Percentiles rank a stretch among this genome's conserved stretches.
phyloP scores from a whole-genome alignment of 2,797 vertebrate species.

The Onychomys leucogaster region DNA sequence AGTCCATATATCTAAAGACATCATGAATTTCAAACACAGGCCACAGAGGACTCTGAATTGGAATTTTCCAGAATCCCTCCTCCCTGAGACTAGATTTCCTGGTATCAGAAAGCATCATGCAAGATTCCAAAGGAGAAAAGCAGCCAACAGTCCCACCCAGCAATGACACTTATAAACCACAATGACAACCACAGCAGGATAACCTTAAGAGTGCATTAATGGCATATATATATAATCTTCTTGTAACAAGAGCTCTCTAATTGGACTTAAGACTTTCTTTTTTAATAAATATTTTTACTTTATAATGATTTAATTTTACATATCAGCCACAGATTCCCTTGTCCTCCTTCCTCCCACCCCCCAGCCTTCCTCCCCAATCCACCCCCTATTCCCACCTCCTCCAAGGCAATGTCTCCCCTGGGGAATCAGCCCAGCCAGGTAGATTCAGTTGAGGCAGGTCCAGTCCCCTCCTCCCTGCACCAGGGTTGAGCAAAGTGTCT shows the following conservation, averaged over 20 bases:
- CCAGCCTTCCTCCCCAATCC: no score
- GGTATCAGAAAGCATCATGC: neutral
- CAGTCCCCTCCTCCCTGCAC: no score
- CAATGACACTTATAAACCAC: neutral
- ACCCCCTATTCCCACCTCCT: no score
- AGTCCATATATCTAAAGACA: neutral
- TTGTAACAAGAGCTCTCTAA: neutral
- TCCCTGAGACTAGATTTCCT: neutral
- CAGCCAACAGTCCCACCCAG: neutral
- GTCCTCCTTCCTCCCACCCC: no score
- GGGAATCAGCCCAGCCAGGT: no score
- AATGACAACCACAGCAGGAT: neutral
- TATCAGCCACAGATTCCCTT: no score
- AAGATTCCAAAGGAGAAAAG: neutral
- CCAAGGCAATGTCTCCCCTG: no score
- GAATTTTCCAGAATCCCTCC: neutral
- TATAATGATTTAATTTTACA: no score
- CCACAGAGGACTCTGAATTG: neutral
- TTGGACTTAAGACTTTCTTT: neutral
- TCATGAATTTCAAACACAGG: neutral
- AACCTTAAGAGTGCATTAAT: neutral
- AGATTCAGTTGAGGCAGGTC: no score
- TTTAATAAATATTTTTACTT: no score
- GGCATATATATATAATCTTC: neutral
- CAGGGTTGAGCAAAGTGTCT: no score